A percentile compares a stretch with the other conserved stretches of the same genome.
These are phyloP conservation scores for Polyommatus icarus DNA, from an alignment of 2,888 invertebrate genomes.

Conservation along the genomic window DNA sequence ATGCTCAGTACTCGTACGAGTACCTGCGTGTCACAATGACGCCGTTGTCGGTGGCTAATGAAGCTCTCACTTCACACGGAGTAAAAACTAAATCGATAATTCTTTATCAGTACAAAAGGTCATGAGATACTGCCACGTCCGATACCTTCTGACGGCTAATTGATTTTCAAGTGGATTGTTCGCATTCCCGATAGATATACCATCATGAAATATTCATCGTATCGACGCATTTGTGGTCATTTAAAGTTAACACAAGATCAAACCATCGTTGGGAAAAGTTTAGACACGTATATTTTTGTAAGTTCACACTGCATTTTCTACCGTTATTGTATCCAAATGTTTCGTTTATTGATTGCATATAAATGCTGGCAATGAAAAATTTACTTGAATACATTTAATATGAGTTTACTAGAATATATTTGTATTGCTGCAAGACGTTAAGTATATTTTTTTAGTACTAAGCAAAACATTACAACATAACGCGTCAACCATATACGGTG, in stretches of 20 bases:
- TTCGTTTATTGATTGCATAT: conserved; percentile 5
- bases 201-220: conserved; percentile 64
- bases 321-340: conserved; percentile 9
- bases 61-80: conserved; percentile 19
- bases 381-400: background rate
- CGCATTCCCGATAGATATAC: conserved; percentile 56
- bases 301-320: background rate
- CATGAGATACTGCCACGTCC: conserved; percentile 49
- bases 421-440: background rate
- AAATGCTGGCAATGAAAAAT: background rate
- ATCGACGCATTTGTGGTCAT: conserved; percentile 37
- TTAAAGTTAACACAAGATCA: conserved; percentile 36
- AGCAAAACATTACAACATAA: background rate
- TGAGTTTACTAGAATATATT: background rate
- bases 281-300: background rate
- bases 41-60: conserved; percentile 13
- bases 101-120: conserved; percentile 45
- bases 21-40: conserved; percentile 4
- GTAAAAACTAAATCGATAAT: conserved; percentile 39
- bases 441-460: background rate
- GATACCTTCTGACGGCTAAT: conserved; percentile 59
- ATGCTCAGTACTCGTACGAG: background rate
- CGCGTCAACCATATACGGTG: background rate
- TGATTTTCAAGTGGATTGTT: conserved; percentile 59
- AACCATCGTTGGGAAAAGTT: conserved; percentile 26